These are phyloP conservation scores for Halcyon badia DNA, from an alignment of 2,797 vertebrate species.

Conservation along the genomic window DNA sequence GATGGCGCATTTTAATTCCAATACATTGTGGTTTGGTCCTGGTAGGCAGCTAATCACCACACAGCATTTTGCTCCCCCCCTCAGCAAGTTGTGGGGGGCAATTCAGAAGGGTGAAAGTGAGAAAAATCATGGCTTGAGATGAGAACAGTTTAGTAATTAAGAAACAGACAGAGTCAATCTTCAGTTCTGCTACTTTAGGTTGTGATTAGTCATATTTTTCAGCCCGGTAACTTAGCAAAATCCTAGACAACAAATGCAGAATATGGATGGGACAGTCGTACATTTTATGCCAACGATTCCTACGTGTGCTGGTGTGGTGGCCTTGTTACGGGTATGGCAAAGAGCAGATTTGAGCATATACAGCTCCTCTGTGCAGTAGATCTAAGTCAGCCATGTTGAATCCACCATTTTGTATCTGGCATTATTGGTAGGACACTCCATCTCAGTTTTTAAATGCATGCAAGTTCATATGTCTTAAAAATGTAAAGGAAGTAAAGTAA, in stretches of 20 bases:
- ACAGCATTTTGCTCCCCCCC: fast-evolving
- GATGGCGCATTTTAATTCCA: neutral
- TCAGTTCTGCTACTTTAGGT: neutral
- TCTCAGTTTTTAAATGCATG: neutral
- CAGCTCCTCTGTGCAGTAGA: neutral
- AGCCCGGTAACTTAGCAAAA: neutral
- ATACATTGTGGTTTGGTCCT: neutral
- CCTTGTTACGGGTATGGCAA: neutral
- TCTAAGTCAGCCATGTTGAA: neutral
- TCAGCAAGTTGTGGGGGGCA: fast-evolving
- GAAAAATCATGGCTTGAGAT: neutral
- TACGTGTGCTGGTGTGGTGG: neutral
- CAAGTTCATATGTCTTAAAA: neutral
- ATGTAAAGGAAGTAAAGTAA: neutral
- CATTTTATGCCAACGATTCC: neutral
- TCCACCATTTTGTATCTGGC: neutral
- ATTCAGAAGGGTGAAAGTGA: neutral
- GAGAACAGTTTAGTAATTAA: neutral
- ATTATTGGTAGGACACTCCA: neutral
- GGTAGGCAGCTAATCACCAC: neutral
- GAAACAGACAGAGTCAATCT: neutral
- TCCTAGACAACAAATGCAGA: neutral
- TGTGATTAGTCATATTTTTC: neutral
- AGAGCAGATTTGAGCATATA: neutral
- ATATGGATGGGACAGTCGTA: neutral